Evolutionary conservation across 2,797 vertebrate species (phyloP), one percentile per base, ranked within the genome.

Genomic region (Siniperca obscura): DNA sequence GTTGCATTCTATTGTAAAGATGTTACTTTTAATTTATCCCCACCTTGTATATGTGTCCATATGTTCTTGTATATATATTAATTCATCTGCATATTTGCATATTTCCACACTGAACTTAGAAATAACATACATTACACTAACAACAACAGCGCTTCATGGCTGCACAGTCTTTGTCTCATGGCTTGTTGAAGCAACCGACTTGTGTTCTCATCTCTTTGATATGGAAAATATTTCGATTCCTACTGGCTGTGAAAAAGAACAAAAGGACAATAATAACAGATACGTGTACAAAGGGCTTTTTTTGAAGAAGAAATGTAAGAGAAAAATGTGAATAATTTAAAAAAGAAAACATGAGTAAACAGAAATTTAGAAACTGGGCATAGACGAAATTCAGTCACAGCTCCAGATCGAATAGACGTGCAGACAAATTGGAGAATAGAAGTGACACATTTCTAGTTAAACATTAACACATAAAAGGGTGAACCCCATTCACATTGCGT

Each of bases 401-500:
- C 17, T 25, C 27, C 40, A 27, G 34, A 77, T 46, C 7, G 1
- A 59, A 62, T 19, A 74, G 36, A 68, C 12, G 12, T 22, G 6
- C 30, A 48, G 22, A 53, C n/a, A 68, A 53, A 57, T 25, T 17
- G 19, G 8, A 21, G 42, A 36, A 27, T 21, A 14, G 22, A 62
- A 44, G 22, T 25, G 25, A 40, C 10, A 78, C 48, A 44, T 72
- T 44, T 74, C 4, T 14, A 38, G n/a, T 56, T 44, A 36, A 50
- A 30, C 42, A 53, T 50, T 11, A 70, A 70, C 30, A 57, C 62
- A 60, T 30, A 34, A 70, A 46, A 67, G 78, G 44, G n/a, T 27
- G 25, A 78, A 76, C 25, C 76, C 77, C 46, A 67, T 85, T 70
- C n/a, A 74, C 88, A 86, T 9, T 91, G 74, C 77, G 70, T 78